Base-by-base conservation (phyloP, 1,140 invertebrate species). In the Laupala kohalensis region DNA sequence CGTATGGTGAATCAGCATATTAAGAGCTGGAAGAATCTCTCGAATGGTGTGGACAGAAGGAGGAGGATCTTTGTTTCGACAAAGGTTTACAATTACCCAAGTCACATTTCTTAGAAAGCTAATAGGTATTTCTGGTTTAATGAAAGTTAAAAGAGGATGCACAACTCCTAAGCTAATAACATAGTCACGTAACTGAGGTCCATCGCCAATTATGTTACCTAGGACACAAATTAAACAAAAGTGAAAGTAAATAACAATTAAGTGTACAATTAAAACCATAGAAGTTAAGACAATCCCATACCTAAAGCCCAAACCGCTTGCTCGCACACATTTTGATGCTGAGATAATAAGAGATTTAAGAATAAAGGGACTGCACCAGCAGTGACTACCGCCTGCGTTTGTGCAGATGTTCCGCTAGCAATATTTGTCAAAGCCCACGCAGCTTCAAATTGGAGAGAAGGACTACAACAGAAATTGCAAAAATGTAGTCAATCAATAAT, bases 391-490 rank as follows among this genome's bases (percentile, higher is more conserved):
- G 96, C 89, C 76, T 97, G 94, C 25, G 97, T 99, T 84, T 99
- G 97, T 75, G 87, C 85, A 0, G 96, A 96, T 65, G 95, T 98
- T 69, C 97, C 97, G 69, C 94, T 97, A 4, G 97, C 97, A 78
- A 99, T 99, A 79, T 99, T 99, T 75, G 97, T 99, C 73, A 99
- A 83, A 67, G 97, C 97, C 97, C 97, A 99, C 19, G 97, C 95
- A 73, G 97, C 95, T 85, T 99, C 97, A 82, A 99, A 99, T 82
- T 99, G 97, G 73, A 99, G 83, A 70, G 90, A 89, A 64, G 96
- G 92, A 80, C 95, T 95, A 79, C 19, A 71, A 68, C 19, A 68
- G 4, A 25, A 67, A 13, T n/a, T n/a, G n/a, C n/a, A n/a, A n/a
- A n/a, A n/a, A n/a, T n/a, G n/a, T n/a, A n/a, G n/a, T n/a, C n/a